phyloP scores from a whole-genome alignment of 2,113 vertebrate species.

The Cichladusa arquata region DNA sequence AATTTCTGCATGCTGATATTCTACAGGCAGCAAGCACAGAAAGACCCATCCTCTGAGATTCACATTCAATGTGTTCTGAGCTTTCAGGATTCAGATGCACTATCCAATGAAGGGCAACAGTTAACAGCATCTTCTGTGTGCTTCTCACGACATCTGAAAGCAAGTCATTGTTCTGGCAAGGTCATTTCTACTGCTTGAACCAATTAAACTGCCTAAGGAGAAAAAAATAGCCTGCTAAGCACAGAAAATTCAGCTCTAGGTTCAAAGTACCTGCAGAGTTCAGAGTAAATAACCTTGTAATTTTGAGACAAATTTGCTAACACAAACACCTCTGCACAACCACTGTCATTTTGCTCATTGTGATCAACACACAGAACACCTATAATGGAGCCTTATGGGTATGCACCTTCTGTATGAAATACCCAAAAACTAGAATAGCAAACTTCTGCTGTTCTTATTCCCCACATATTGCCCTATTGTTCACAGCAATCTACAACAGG shows the following conservation, averaged over 20 bases:
- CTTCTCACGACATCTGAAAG: not conserved
- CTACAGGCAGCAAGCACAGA: not conserved
- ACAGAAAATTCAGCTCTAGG: not conserved
- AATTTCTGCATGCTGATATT: not conserved
- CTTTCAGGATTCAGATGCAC: not conserved
- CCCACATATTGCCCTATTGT: not conserved
- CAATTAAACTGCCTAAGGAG: not conserved
- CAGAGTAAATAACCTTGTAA: not conserved
- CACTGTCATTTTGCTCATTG: not conserved
- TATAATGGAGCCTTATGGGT: rapidly evolving
- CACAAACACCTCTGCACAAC: not conserved
- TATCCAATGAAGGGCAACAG: not conserved
- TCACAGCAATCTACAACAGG: not conserved
- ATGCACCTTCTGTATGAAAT: rapidly evolving
- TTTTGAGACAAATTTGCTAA: not conserved
- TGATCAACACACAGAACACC: not conserved
- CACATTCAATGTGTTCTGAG: not conserved
- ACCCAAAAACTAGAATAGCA: not conserved
- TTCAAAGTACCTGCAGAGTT: not conserved
- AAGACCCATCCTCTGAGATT: not conserved
- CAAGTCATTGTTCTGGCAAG: not conserved
- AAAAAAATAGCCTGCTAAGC: not conserved
- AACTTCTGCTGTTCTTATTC: not conserved
- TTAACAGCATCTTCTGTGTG: not conserved
- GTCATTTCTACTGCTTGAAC: not conserved